Percentiles rank a stretch among this genome's conserved stretches.
Conservation (phyloP, 1,140 invertebrate species). For the Globodera ellingtonae region DNA sequence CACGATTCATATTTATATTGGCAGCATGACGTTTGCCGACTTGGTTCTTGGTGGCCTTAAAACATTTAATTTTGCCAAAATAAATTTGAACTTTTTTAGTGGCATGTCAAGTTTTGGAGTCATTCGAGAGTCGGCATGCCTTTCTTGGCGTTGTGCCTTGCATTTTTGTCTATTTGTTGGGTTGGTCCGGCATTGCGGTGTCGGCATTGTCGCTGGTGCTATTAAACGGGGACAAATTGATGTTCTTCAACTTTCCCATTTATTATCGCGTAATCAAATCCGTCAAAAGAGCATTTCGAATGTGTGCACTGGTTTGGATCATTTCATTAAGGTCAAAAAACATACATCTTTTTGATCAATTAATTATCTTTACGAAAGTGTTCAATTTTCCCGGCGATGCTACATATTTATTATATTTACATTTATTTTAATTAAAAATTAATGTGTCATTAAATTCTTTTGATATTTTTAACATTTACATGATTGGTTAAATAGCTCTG, state of each 20-base stretch:
- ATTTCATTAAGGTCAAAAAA: conserved; percentile 9
- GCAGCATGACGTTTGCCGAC: conserved; percentile 19
- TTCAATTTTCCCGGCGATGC: too few species aligned
- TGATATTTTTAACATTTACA: too few species aligned
- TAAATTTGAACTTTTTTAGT: background rate
- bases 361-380: background rate
- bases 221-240: conserved; percentile 17
- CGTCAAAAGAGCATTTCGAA: conserved; percentile 11
- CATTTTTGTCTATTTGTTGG: background rate
- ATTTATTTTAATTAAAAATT: too few species aligned
- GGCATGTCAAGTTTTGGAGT: conserved; percentile 12
- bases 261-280: conserved; percentile 28
- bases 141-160: conserved; percentile 4
- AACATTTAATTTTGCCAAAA: background rate
- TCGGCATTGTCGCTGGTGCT: conserved; percentile 19
- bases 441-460: too few species aligned
- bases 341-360: background rate
- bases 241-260: conserved; percentile 19
- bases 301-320: conserved; percentile 5
- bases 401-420: too few species aligned
- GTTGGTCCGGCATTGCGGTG: conserved; percentile 8
- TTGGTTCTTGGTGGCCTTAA: conserved; percentile 12
- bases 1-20: conserved; percentile 23
- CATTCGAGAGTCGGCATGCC: conserved; percentile 3
- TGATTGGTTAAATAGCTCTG: too few species aligned